phyloP scores from a whole-genome alignment of 2,888 invertebrate genomes.

The Cerastoderma edule region DNA sequence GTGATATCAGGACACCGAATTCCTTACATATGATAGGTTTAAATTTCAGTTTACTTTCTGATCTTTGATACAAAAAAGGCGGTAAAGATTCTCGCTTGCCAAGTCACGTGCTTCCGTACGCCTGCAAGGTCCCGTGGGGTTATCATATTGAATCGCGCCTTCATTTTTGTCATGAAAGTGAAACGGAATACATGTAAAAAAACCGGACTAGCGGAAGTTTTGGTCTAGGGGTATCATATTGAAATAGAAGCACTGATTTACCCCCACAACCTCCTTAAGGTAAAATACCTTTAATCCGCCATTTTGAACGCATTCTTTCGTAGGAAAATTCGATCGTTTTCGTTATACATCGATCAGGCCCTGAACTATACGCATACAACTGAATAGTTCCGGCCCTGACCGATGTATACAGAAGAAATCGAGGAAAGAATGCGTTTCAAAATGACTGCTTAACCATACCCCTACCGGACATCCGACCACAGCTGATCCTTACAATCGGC shows the following conservation, averaged over 20 bases:
- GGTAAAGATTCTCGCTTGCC: slow-evolving; percentile 9
- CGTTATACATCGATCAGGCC: not conserved
- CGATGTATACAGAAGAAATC: too few species aligned
- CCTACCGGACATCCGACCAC: too few species aligned
- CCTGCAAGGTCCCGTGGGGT: slow-evolving; percentile 14
- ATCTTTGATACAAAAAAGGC: slow-evolving; percentile 21
- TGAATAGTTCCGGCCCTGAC: too few species aligned
- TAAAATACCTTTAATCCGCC: not conserved
- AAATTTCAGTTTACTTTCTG: not conserved
- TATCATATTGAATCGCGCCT: slow-evolving; percentile 25
- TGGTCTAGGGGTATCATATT: too few species aligned
- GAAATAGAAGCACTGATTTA: not conserved
- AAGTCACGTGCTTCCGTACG: slow-evolving; percentile 15
- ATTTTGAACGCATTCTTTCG: not conserved
- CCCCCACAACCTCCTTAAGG: not conserved
- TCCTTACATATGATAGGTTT: not conserved
- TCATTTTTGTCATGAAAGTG: slow-evolving; percentile 20
- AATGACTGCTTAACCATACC: too few species aligned
- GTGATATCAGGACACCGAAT: not conserved
- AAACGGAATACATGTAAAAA: not conserved
- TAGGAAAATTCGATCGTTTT: too few species aligned
- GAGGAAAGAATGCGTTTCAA: too few species aligned
- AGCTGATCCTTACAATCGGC: too few species aligned
- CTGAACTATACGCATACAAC: not conserved
- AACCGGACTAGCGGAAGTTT: too few species aligned